These are phyloP conservation scores for Schrankia costaestrigalis DNA, from an alignment of 2,888 invertebrate genomes.

Conservation along the genomic window DNA sequence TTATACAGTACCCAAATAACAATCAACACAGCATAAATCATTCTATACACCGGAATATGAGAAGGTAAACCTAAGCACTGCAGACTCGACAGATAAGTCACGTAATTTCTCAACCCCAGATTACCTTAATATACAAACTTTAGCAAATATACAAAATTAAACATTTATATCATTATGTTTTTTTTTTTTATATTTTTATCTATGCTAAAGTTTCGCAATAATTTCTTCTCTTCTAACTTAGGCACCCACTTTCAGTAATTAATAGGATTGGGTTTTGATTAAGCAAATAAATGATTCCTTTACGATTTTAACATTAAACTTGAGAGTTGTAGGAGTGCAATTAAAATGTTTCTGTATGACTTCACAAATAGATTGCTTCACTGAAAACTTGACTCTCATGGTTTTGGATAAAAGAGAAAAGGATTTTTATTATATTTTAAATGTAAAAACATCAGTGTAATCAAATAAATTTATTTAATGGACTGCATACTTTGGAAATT, in stretches of 20 bases:
- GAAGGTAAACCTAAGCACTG: too few relatives aligned
- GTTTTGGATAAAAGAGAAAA: conserved; percentile 15
- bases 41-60: too few relatives aligned
- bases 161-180: too few relatives aligned
- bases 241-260: conserved; percentile 50
- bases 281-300: conserved; percentile 60
- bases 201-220: conserved; percentile 50
- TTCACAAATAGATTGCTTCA: conserved; percentile 33
- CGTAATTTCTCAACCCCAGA: conserved; percentile 3
- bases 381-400: conserved; percentile 12
- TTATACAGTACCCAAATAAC: too few relatives aligned
- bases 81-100: not conserved
- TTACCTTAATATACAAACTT: conserved; percentile 12
- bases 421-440: too few relatives aligned
- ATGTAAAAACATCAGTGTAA: too few relatives aligned
- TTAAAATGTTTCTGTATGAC: conserved; percentile 43
- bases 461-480: too few relatives aligned
- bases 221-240: conserved; percentile 45
- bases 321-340: conserved; percentile 31
- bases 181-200: too few relatives aligned
- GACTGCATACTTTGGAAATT: too few relatives aligned
- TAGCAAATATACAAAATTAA: conserved; percentile 30
- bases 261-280: conserved; percentile 60
- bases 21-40: too few relatives aligned
- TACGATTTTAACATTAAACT: conserved; percentile 47